These are phyloP conservation scores for Tetragonisca angustula DNA, from an alignment of 2,888 invertebrate species.

Conservation along the genomic window DNA sequence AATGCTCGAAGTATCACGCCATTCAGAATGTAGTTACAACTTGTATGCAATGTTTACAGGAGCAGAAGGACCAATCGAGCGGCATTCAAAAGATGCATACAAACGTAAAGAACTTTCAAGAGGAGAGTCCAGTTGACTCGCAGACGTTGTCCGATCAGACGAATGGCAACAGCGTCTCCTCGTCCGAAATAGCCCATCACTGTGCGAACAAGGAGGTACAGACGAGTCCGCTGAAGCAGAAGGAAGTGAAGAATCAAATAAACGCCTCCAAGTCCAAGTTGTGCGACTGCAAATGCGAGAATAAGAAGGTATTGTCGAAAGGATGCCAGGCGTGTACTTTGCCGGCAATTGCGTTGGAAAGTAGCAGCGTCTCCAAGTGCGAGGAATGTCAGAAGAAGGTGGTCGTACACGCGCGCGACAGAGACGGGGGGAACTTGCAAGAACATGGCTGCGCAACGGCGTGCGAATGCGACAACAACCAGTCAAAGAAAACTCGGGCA, in stretches of 20 bases:
- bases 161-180: conserved; percentile 31
- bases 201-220: conserved; percentile 29
- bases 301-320: conserved; percentile 8
- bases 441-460: conserved; percentile 19
- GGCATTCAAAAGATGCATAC: conserved; percentile 26
- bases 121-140: conserved; percentile 18
- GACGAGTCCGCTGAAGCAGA: conserved; percentile 65
- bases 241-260: conserved; percentile 80
- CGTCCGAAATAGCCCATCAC: conserved; percentile 21
- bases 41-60: conserved; percentile 51
- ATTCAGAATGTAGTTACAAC: conserved; percentile 32
- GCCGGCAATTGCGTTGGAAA: conserved; percentile 11
- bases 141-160: conserved; percentile 36
- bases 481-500: conserved; percentile 17
- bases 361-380: conserved; percentile 25
- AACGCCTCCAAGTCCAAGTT: conserved; percentile 77
- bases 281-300: conserved; percentile 48
- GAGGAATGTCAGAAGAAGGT: conserved; percentile 56
- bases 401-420: conserved; percentile 12
- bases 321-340: conserved; percentile 49
- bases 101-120: conserved; percentile 18
- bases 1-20: conserved; percentile 52
- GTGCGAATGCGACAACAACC: conserved; percentile 44
- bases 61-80: conserved; percentile 43
- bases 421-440: conserved; percentile 14